Percentiles rank a stretch among this genome's conserved stretches.
phyloP scores from a whole-genome alignment of 2,888 invertebrate genomes.

The Mesopsocus fuscifrons region DNA sequence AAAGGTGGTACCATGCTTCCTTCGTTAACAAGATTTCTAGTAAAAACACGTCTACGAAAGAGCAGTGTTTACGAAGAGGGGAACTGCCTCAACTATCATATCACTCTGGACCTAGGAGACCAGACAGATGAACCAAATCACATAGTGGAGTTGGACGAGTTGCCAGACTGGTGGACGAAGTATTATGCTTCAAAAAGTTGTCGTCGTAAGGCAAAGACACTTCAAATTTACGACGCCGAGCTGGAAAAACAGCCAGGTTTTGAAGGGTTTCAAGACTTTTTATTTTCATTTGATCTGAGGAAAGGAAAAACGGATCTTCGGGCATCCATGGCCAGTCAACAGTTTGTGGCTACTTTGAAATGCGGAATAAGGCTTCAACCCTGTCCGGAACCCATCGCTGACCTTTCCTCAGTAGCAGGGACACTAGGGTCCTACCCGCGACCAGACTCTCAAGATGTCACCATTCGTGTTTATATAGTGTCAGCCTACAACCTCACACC shows the following conservation, averaged over 20 bases:
- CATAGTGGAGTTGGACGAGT: too few relatives aligned
- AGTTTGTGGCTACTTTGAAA: conserved; percentile 25
- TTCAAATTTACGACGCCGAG: conserved; percentile 37
- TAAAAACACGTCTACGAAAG: not conserved
- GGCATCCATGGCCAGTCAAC: conserved; percentile 29
- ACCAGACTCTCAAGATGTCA: conserved; percentile 38
- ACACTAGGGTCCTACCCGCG: conserved; percentile 39
- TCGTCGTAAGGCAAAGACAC: not conserved
- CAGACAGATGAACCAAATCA: conserved; percentile 19
- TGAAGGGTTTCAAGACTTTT: conserved; percentile 42
- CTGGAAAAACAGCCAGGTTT: conserved; percentile 48
- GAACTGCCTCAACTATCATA: not conserved
- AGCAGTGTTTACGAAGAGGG: not conserved
- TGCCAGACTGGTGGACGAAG: conserved; percentile 35
- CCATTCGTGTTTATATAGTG: conserved; percentile 60
- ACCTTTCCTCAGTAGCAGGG: conserved; percentile 31
- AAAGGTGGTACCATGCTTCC: not conserved
- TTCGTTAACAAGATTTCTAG: not conserved
- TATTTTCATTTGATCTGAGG: conserved; percentile 39
- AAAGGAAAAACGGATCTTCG: conserved; percentile 34
- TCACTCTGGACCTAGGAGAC: not conserved
- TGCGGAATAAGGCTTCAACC: conserved; percentile 21
- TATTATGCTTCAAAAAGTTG: conserved; percentile 29
- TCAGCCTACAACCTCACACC: conserved; percentile 50
- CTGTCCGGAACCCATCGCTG: conserved; percentile 25